Base-by-base conservation (phyloP, 2,888 invertebrate species). In the Calameuta idolon region DNA sequence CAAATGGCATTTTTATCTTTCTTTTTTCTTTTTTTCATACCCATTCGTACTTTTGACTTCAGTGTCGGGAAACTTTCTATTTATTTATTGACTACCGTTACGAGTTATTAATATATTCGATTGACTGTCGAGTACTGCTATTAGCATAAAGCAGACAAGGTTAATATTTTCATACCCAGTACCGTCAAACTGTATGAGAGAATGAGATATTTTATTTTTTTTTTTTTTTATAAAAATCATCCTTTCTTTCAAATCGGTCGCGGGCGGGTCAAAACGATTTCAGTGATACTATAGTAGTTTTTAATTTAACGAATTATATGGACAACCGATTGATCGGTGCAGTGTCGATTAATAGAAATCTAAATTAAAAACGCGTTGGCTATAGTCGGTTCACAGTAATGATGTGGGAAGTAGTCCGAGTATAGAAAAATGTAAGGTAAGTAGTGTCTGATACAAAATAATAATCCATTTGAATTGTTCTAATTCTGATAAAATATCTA, bases 61-160 rank as follows among this genome's bases (percentile, higher is more conserved):
- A 71, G 71, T 71, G 71, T 30, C 81, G 69, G 79, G 75, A 80
- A 79, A 82, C 76, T 76, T 77, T 78, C 81, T 81, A 81, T 81
- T 83, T 82, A 80, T 82, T 85, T 88, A 89, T 88, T 89, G 87
- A 89, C 89, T 88, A 89, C 82, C 82, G 84, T 89, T 88, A 89
- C 84, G 83, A 85, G 84, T 80, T 81, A 75, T 74, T 78, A 68
- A 86, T 83, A 87, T 88, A 87, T 88, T 89, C 88, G 87, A 89
- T 89, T 89, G 89, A 89, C 89, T 89, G 87, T 84, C 85, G 87
- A 87, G 87, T 88, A 87, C 80, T 83, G 81, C 80, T 84, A 81
- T 80, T 81, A 75, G 77, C 75, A 69, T 76, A 75, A 77, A 68
- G 74, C 15, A 15, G n/a, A 75, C 69, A 12, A 23, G n/a, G 23